Evolutionary conservation across 2,888 invertebrate genomes (phyloP), one percentile per base, ranked within the genome.

Genomic region (Latheticus oryzae): DNA sequence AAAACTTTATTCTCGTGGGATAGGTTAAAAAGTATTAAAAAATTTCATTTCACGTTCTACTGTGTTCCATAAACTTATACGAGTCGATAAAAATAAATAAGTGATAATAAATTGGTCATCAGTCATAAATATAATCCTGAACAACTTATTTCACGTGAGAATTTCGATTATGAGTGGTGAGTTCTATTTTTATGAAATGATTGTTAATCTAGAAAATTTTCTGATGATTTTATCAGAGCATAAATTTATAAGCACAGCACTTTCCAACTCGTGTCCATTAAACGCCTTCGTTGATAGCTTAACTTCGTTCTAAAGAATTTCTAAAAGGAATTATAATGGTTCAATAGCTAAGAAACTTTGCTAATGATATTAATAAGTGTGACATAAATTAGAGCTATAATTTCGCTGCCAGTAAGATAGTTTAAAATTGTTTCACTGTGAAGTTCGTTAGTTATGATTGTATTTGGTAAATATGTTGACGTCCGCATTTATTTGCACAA

Each of bases 401-500:
- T 38, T 38, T 26, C 9, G n/a, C 32, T 5, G 11, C 9, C 8
- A 28, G 8, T 8, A 28, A 12, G 12, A 28, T 28, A 4, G 5
- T 11, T 11, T 8, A 12, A 28, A 28, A 28, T 28, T 7, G 28
- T 28, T n/a, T n/a, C n/a, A 26, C 17, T 28, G 2, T 28, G 26
- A 9, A 40, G 16, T 37, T 50, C 50, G 42, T 52, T 52, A 52
- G 30, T 15, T 30, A 9, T 24, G 16, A 52, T 52, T 52, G 42
- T 52, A 15, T 9, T 13, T 21, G 1, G 28, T 26, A 38, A 50
- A 50, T 50, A 50, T 38, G 50, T 12, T 38, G 50, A 50, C 28
- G 50, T 47, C 17, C 23, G 37, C 38, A 28, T 50, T 50, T 50
- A 50, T 50, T 50, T 38, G 24, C 42, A 52, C 15, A 42, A 52